Evolutionary conservation across 2,888 invertebrate genomes (phyloP).

Genomic region (Apamea sordens): DNA sequence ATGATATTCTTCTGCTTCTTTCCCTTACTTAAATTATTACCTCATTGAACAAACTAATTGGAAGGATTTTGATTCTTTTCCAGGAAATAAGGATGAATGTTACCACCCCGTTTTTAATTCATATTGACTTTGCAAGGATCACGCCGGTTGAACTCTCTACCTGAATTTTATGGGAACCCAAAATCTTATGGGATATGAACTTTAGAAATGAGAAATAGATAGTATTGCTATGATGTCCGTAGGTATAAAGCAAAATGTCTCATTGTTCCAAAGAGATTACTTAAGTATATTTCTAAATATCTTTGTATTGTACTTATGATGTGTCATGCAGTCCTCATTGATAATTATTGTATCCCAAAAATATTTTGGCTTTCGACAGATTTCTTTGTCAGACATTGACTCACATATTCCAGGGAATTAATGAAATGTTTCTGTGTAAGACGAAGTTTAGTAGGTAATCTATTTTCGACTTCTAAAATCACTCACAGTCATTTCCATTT

Average conservation of each 20-base stretch:
- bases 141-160: conserved; percentile 2
- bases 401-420: conserved; percentile 40
- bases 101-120: neutral
- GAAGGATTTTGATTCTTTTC: neutral
- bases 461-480: conserved; percentile 27
- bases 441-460: neutral
- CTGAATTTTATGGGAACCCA: conserved; percentile 16
- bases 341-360: conserved; percentile 1
- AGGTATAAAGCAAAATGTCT: neutral
- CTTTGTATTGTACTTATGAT: neutral
- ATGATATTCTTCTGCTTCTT: neutral
- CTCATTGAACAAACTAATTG: neutral
- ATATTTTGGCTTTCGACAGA: conserved; percentile 13
- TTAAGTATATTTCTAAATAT: neutral
- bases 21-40: neutral
- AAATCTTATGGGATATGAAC: neutral
- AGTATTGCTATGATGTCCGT: too few relatives aligned
- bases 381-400: conserved; percentile 40
- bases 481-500: conserved; percentile 12
- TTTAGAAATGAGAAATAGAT: neutral
- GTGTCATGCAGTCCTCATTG: neutral
- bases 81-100: neutral
- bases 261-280: neutral
- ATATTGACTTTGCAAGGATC: neutral
- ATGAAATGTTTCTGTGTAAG: conserved; percentile 15